phyloP scores from a whole-genome alignment of 1,140 invertebrate genomes.

The Heterodera schachtii region DNA sequence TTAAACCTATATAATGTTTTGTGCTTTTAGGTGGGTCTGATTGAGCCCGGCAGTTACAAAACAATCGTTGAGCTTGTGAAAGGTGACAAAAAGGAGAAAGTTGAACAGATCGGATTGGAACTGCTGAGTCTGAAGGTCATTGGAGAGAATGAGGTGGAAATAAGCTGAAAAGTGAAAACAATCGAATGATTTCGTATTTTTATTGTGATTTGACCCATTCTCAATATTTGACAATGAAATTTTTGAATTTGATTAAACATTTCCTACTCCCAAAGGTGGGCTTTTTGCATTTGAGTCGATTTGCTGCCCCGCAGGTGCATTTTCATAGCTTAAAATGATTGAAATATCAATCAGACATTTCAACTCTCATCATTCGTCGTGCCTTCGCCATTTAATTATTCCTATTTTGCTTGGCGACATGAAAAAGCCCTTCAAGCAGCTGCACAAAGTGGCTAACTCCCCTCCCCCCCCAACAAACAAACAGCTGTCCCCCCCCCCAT shows the following conservation, averaged over 20 bases:
- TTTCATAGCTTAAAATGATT: background rate
- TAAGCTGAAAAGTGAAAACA: slow-evolving; percentile 34
- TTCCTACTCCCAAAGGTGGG: no score
- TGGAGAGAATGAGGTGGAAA: slow-evolving; percentile 67
- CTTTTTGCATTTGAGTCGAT: no score
- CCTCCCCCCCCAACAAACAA: background rate
- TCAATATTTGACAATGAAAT: background rate
- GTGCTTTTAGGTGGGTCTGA: slow-evolving; percentile 43
- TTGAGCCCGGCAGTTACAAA: slow-evolving; percentile 69
- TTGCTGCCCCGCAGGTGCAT: no score
- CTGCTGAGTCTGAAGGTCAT: slow-evolving; percentile 69
- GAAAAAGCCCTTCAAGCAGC: background rate
- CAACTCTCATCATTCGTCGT: background rate
- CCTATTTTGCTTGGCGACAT: background rate
- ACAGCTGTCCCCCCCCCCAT: background rate
- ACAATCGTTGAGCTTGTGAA: slow-evolving; percentile 67
- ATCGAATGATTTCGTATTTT: no score
- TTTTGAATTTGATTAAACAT: no score
- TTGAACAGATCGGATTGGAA: slow-evolving; percentile 68
- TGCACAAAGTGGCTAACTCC: background rate
- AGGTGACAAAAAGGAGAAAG: slow-evolving; percentile 64
- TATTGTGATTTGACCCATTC: background rate
- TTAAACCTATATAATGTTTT: background rate
- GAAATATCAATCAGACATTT: background rate
- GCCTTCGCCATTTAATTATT: background rate